Evolutionary conservation across 2,888 invertebrate genomes (phyloP).

Genomic region (Dryobota labecula): DNA sequence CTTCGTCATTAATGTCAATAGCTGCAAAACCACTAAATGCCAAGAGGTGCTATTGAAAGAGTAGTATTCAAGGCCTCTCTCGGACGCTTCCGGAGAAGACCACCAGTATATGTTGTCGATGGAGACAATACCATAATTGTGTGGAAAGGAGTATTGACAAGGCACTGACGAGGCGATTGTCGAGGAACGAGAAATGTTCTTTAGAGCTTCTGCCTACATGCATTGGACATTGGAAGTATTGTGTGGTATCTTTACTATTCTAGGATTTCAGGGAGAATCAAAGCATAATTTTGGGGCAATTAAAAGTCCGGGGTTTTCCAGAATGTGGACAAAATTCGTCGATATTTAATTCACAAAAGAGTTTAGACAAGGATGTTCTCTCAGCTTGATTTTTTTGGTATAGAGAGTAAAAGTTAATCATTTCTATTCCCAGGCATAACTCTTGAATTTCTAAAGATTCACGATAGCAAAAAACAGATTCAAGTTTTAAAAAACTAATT

Average conservation of each 20-base stretch:
- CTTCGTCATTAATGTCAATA: neutral
- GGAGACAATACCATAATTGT: conserved; percentile 38
- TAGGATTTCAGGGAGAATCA: neutral
- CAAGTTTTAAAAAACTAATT: conserved; percentile 18
- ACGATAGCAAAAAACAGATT: neutral
- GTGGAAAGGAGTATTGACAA: conserved; percentile 27
- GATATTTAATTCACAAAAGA: too few relatives aligned
- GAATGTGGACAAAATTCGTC: neutral
- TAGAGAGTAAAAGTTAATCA: neutral
- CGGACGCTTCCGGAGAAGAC: conserved; percentile 35
- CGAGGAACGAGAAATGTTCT: neutral
- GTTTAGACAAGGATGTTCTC: too few relatives aligned
- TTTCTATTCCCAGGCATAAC: neutral
- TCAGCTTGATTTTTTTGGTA: neutral
- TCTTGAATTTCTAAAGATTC: conserved; percentile 6
- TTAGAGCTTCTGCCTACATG: neutral
- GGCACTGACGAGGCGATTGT: conserved; percentile 43
- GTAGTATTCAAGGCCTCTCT: conserved; percentile 30
- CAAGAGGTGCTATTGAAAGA: conserved; percentile 11
- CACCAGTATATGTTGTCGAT: conserved; percentile 26
- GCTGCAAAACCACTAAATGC: conserved; percentile 9
- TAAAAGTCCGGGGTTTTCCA: neutral
- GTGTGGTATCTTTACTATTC: neutral
- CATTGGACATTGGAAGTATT: neutral
- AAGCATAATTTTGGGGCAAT: neutral